A percentile compares a stretch with the other conserved stretches of the same genome.
phyloP scores from a whole-genome alignment of 2,888 invertebrate genomes.

The Epistrophe eligans region DNA sequence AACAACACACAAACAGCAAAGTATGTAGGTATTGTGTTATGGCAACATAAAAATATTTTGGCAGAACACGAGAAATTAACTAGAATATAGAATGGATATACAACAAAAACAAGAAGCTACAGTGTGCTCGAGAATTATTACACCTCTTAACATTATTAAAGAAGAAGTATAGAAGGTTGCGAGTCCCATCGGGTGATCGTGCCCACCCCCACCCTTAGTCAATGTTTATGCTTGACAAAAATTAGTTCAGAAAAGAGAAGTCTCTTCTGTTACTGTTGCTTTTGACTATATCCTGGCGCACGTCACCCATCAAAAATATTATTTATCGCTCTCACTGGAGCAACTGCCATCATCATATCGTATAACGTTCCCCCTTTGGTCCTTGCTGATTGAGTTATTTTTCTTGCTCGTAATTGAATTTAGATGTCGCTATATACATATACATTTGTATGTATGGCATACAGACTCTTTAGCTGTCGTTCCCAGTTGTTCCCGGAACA shows the following conservation, averaged over 20 bases:
- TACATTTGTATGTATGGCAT: too few relatives aligned
- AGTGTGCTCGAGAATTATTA: constrained; percentile 64
- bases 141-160: constrained; percentile 73
- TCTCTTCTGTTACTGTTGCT: constrained; percentile 20
- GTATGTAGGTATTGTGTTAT: not conserved
- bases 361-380: constrained; percentile 48
- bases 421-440: constrained; percentile 74
- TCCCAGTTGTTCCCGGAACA: constrained; percentile 56
- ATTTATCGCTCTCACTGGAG: constrained; percentile 66
- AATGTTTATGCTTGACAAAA: constrained; percentile 38
- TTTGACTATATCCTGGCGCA: constrained; percentile 54
- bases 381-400: constrained; percentile 76
- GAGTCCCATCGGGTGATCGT: too few relatives aligned
- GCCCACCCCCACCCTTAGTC: too few relatives aligned
- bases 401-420: constrained; percentile 74
- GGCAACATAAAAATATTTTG: constrained; percentile 50
- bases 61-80: constrained; percentile 49
- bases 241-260: constrained; percentile 45
- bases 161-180: constrained; percentile 24
- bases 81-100: not conserved
- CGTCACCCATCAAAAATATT: constrained; percentile 73
- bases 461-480: not conserved
- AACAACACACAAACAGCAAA: not conserved
- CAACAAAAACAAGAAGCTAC: constrained; percentile 17
- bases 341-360: constrained; percentile 10